Conservation (phyloP, 2,113 vertebrate genomes). For the Tenebrosternarchus preto region DNA sequence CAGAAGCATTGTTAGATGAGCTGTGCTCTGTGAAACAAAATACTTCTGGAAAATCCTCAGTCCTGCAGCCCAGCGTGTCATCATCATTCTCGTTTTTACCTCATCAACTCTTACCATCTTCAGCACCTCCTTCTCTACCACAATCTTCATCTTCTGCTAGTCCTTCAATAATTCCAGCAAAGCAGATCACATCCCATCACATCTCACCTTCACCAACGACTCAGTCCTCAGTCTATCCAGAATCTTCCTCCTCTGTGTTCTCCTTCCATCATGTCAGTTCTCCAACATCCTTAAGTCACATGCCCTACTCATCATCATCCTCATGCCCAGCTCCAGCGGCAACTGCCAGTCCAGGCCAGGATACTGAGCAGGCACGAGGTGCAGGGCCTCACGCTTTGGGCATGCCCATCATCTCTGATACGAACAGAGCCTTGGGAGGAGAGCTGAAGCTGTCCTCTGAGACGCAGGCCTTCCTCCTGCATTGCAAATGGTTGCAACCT, state of each 20-base stretch:
- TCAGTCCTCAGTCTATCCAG: background rate
- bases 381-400: background rate
- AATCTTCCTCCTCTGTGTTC: background rate
- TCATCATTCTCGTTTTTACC: background rate
- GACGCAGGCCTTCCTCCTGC: slow-evolving; percentile 57
- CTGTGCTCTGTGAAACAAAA: background rate
- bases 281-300: background rate
- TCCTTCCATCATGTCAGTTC: background rate
- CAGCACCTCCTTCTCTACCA: background rate
- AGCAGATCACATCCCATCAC: background rate
- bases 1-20: background rate
- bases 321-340: background rate
- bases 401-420: background rate
- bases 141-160: slow-evolving; percentile 2
- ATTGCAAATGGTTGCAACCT: slow-evolving; percentile 60
- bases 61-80: background rate
- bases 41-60: background rate
- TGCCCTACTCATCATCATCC: background rate
- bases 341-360: background rate
- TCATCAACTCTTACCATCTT: background rate
- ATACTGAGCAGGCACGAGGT: background rate
- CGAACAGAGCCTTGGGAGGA: background rate
- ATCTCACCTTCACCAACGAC: background rate
- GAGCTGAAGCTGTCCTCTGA: slow-evolving; percentile 46
- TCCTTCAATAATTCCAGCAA: slow-evolving; percentile 9